A percentile compares a stretch with the other conserved stretches of the same genome.
These are phyloP conservation scores for Erythrocebus patas DNA, from an alignment of 2,113 vertebrate genomes.

Conservation along the genomic window DNA sequence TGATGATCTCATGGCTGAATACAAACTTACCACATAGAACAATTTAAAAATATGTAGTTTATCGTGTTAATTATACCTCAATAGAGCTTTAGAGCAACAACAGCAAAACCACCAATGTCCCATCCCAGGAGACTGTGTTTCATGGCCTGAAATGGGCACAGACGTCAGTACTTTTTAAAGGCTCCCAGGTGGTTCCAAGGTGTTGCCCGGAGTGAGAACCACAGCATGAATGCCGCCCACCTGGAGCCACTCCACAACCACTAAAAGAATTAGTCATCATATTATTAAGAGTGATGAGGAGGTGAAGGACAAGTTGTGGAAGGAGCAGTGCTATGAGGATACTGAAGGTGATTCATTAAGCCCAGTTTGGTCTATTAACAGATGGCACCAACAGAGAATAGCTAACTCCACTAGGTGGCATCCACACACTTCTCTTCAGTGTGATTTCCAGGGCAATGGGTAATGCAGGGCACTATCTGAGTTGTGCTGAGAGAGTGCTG, in stretches of 20 bases:
- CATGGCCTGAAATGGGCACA: not conserved
- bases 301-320: not conserved
- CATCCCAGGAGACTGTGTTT: not conserved
- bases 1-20: not conserved
- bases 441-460: not conserved
- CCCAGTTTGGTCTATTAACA: fast-evolving
- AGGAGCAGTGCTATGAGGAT: not conserved
- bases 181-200: not conserved
- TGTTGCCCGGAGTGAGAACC: not conserved
- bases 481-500: not conserved
- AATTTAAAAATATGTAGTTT: not conserved
- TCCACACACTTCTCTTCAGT: not conserved
- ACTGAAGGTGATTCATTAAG: not conserved
- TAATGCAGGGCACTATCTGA: not conserved
- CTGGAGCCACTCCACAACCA: not conserved
- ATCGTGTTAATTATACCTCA: not conserved
- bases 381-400: fast-evolving
- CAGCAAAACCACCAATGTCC: not conserved
- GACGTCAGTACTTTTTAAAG: too few species aligned
- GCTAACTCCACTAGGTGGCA: conserved; percentile 40
- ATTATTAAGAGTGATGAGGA: not conserved
- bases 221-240: not conserved
- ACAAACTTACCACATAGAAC: not conserved
- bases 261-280: not conserved
- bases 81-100: not conserved